phyloP scores from a whole-genome alignment of 2,888 invertebrate species.

The Ophion ellenae region DNA sequence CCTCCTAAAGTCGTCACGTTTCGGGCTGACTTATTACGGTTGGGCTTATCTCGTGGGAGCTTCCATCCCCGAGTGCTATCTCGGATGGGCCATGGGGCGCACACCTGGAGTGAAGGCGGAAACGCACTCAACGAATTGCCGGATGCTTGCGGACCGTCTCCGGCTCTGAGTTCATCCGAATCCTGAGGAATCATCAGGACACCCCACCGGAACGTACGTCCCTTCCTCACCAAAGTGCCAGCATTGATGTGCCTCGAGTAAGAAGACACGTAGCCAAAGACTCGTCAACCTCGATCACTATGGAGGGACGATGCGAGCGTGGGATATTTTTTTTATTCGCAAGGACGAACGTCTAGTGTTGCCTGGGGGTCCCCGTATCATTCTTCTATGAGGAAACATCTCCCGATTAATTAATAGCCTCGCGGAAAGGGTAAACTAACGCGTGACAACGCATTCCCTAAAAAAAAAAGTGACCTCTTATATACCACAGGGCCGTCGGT shows the following conservation, averaged over 20 bases:
- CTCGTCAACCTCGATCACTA: not conserved
- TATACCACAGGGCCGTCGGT: not conserved
- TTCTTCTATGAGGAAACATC: slow-evolving; percentile 32
- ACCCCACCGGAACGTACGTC: not conserved
- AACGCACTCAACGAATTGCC: slow-evolving; percentile 6
- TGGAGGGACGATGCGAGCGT: not conserved
- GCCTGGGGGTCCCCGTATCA: slow-evolving; percentile 30
- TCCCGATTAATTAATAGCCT: slow-evolving; percentile 58
- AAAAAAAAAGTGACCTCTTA: not conserved
- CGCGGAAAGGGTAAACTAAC: slow-evolving; percentile 9
- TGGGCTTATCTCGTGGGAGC: slow-evolving; percentile 39
- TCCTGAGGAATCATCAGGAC: not conserved
- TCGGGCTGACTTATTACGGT: slow-evolving; percentile 39
- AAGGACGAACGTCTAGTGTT: not conserved
- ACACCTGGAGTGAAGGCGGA: not conserved
- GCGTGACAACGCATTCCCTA: too few species aligned
- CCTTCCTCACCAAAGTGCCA: not conserved
- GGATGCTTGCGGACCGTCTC: not conserved
- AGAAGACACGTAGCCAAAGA: not conserved
- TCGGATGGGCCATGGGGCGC: not conserved
- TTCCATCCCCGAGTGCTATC: not conserved
- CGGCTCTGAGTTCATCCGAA: not conserved
- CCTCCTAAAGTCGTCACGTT: slow-evolving; percentile 40
- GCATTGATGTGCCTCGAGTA: not conserved
- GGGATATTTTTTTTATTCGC: not conserved